Percentiles rank a stretch among this genome's conserved stretches.
phyloP scores from a whole-genome alignment of 2,888 invertebrate genomes.

The Pheosia gnoma region DNA sequence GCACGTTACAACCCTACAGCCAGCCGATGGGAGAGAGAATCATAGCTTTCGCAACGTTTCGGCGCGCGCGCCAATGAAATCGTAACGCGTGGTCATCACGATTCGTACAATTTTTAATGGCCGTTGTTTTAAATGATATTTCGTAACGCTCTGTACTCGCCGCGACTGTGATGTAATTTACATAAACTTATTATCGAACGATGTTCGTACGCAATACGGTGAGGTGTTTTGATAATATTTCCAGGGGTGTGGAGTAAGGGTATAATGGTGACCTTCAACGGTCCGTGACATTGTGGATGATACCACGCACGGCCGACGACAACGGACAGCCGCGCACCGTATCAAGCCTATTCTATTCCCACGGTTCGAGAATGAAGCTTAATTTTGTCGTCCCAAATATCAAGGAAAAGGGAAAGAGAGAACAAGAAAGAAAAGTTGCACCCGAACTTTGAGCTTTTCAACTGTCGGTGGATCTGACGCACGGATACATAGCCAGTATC shows the following conservation, averaged over 20 bases:
- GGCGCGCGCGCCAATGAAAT: conserved; percentile 22
- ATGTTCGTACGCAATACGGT: neutral
- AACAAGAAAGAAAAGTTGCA: too few species aligned
- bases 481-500: too few species aligned
- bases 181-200: conserved; percentile 11
- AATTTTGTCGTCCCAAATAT: too few species aligned
- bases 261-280: neutral
- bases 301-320: too few species aligned
- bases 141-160: conserved; percentile 23
- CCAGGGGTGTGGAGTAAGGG: neutral
- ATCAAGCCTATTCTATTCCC: too few species aligned
- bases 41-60: conserved; percentile 29
- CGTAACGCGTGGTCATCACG: conserved; percentile 47
- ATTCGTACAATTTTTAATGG: conserved; percentile 37
- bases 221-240: conserved; percentile 3
- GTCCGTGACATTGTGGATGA: too few species aligned
- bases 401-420: too few species aligned
- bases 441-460: too few species aligned
- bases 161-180: conserved; percentile 24
- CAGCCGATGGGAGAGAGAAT: conserved; percentile 12
- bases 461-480: too few species aligned
- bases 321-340: too few species aligned
- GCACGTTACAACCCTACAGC: conserved; percentile 4
- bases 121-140: conserved; percentile 35
- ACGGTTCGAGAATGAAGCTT: too few species aligned